Conservation (phyloP, 2,888 invertebrate species). For the Mythimna loreyi region DNA sequence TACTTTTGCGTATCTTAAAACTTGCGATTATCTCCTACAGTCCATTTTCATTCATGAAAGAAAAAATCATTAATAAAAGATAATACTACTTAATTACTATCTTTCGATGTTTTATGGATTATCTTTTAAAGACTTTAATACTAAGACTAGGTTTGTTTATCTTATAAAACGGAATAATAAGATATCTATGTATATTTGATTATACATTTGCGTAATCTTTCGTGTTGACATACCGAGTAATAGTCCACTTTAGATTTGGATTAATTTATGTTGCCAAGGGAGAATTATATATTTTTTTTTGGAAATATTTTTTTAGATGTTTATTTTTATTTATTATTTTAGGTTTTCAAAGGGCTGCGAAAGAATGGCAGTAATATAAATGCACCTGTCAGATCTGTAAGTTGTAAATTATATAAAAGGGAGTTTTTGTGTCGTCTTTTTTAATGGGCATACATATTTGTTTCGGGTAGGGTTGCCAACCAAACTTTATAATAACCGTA, state of each 20-base stretch:
- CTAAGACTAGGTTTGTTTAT: conserved; percentile 21
- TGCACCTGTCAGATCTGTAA: conserved; percentile 79
- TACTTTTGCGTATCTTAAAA: no score
- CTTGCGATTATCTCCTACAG: no score
- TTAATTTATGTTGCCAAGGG: background rate
- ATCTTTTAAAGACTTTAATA: conserved; percentile 5
- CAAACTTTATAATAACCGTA: no score
- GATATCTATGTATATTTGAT: background rate
- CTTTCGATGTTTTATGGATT: background rate
- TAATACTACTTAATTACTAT: background rate
- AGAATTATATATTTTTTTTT: background rate
- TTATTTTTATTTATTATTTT: conserved; percentile 66
- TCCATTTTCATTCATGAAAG: conserved; percentile 6
- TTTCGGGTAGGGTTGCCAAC: background rate
- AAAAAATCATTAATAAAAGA: conserved; percentile 3
- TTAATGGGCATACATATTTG: background rate
- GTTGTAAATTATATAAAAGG: conserved; percentile 52
- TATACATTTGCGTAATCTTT: conserved; percentile 2
- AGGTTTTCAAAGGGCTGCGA: conserved; percentile 76
- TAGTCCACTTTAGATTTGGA: conserved; percentile 8
- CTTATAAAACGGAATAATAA: conserved; percentile 9
- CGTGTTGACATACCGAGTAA: conserved; percentile 23
- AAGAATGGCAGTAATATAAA: conserved; percentile 77
- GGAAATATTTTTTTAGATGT: background rate
- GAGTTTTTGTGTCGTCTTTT: conserved; percentile 25